Evolutionary conservation across 2,888 invertebrate genomes (phyloP).

Genomic region (Stomorhina lunata): DNA sequence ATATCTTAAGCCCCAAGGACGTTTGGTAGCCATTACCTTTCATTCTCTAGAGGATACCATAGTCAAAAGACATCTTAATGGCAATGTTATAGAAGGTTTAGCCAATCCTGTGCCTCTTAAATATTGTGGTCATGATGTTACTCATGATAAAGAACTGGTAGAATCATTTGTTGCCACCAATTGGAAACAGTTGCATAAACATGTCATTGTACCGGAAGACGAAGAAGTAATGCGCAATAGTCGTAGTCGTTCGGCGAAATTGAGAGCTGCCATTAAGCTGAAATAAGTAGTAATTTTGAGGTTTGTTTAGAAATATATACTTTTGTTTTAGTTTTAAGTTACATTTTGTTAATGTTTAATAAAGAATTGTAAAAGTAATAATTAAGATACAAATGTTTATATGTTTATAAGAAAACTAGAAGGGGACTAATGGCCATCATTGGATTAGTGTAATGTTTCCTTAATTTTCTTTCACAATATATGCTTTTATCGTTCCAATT

Average conservation of each 20-base stretch:
- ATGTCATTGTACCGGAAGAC: slow-evolving; percentile 87
- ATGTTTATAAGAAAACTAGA: no score
- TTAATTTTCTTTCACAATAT: no score
- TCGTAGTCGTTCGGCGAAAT: slow-evolving; percentile 92
- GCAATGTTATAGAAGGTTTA: slow-evolving; percentile 86
- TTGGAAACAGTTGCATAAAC: slow-evolving; percentile 91
- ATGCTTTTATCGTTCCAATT: no score
- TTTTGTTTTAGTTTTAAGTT: slow-evolving; percentile 31
- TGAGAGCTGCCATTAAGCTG: slow-evolving; percentile 90
- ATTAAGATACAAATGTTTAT: background rate
- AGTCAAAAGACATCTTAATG: slow-evolving; percentile 92
- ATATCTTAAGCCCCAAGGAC: slow-evolving; percentile 89
- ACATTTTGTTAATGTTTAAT: slow-evolving; percentile 9
- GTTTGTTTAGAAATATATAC: background rate
- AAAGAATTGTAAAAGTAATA: background rate
- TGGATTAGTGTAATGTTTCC: no score
- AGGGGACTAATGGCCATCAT: no score
- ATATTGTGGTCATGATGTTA: slow-evolving; percentile 84
- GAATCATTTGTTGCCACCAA: slow-evolving; percentile 83
- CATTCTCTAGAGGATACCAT: slow-evolving; percentile 97
- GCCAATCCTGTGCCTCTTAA: slow-evolving; percentile 87
- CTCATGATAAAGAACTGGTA: slow-evolving; percentile 83
- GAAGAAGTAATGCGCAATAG: slow-evolving; percentile 90
- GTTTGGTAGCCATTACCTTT: slow-evolving; percentile 91
- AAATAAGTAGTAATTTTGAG: slow-evolving; percentile 64